Conservation (phyloP, 2,113 vertebrate genomes). For the Brachyistius frenatus region DNA sequence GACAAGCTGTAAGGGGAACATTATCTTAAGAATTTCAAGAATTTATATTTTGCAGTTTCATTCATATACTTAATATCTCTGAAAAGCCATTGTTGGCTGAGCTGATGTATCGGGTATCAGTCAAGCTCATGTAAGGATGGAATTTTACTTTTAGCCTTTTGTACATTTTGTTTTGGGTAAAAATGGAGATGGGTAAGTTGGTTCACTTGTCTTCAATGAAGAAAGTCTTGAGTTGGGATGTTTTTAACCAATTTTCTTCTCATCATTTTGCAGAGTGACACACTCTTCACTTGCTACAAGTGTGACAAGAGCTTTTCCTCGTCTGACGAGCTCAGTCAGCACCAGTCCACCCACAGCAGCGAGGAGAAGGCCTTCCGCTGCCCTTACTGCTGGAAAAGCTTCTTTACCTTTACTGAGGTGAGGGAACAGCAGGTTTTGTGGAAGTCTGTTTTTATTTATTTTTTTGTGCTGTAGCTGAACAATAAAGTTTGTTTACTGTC, state of each 20-base stretch:
- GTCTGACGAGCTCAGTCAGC: constrained; percentile 81
- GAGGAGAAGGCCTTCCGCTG: constrained; percentile 84
- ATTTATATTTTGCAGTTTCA: too few relatives aligned
- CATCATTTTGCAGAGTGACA: constrained; percentile 72
- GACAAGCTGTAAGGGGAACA: too few relatives aligned
- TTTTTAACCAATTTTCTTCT: not conserved
- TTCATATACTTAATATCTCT: too few relatives aligned
- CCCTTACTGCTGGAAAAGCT: constrained; percentile 75
- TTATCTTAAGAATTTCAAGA: too few relatives aligned
- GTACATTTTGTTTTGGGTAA: not conserved
- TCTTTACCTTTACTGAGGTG: constrained; percentile 83
- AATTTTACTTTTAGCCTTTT: not conserved
- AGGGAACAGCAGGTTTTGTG: constrained; percentile 14
- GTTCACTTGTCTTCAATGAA: not conserved
- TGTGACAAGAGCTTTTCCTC: constrained; percentile 81
- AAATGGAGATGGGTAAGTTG: not conserved
- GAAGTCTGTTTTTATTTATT: not conserved
- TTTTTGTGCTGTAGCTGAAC: not conserved
- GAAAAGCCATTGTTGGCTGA: too few relatives aligned
- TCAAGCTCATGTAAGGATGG: too few relatives aligned
- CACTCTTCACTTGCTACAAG: constrained; percentile 84
- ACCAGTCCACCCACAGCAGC: constrained; percentile 78
- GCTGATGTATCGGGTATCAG: too few relatives aligned
- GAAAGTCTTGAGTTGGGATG: not conserved
- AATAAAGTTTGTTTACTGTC: not conserved